Base-by-base conservation (phyloP, 2,888 invertebrate species). In the Meloe dianella region DNA sequence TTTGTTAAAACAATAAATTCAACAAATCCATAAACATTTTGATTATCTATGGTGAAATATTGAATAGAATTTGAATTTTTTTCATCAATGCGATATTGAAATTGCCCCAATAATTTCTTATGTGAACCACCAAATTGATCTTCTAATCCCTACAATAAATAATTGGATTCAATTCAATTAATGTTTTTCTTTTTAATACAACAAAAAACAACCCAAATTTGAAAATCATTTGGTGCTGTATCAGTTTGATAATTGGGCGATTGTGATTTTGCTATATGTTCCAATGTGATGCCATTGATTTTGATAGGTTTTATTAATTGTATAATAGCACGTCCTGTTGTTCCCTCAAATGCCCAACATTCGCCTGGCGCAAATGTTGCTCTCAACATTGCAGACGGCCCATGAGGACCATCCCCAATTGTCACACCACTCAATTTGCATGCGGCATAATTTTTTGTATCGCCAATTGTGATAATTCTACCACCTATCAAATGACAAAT, bases 151-250 rank as follows among this genome's bases (percentile, higher is more conserved):
- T 41, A 6, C 41, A 41, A n/a, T n/a, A n/a, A 41, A 41, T 41
- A 6, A 35, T 35, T 32, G 32, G 8, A 32, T n/a, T n/a, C n/a
- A n/a, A n/a, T n/a, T n/a, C n/a, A n/a, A n/a, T n/a, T n/a, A n/a
- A n/a, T n/a, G n/a, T n/a, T n/a, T n/a, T n/a, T n/a, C n/a, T n/a
- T n/a, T n/a, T n/a, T n/a, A n/a, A n/a, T n/a, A n/a, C n/a, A n/a
- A n/a, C n/a, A n/a, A n/a, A n/a, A n/a, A n/a, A n/a, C n/a, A n/a
- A 41, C 41, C 41, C 41, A 41, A 41, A 41, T 41, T 41, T 41
- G 41, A 7, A 41, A 41, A 8, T 41, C n/a, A n/a, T 41, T 41
- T 17, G 41, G 41, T 17, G 41, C 41, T 17, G 41, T 41, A 17
- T 17, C 5, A 12, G 17, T n/a, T 17, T 41, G 41, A 17, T 17